A percentile compares a stretch with the other conserved stretches of the same genome.
phyloP scores from a whole-genome alignment of 2,888 invertebrate species.

The Athripsodes cinereus region DNA sequence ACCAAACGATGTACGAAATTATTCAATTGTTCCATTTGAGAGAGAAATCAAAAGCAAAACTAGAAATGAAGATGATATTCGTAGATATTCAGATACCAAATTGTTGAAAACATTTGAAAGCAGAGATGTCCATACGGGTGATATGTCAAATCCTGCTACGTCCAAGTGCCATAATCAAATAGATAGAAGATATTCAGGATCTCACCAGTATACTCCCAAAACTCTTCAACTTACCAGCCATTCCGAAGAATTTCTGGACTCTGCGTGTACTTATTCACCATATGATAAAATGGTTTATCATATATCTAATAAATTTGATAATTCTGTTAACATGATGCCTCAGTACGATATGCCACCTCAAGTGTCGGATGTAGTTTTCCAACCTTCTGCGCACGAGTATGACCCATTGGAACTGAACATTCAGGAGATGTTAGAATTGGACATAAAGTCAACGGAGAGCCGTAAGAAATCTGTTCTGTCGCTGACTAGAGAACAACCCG shows the following conservation, averaged over 20 bases:
- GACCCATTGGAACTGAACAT: conserved; percentile 45
- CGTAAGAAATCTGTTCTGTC: conserved; percentile 26
- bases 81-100: conserved; percentile 41
- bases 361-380: conserved; percentile 32
- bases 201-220: conserved; percentile 28
- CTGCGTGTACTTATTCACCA: conserved; percentile 19
- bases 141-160: conserved; percentile 30
- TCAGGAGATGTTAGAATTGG: conserved; percentile 46
- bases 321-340: conserved; percentile 11
- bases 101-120: conserved; percentile 32
- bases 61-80: conserved; percentile 30
- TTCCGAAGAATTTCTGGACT: conserved; percentile 24
- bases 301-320: conserved; percentile 32
- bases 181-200: conserved; percentile 33
- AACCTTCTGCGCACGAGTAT: conserved; percentile 39
- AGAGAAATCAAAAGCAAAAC: conserved; percentile 21
- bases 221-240: conserved; percentile 18
- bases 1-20: conserved; percentile 22
- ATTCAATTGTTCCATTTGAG: conserved; percentile 26
- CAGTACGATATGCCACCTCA: conserved; percentile 28
- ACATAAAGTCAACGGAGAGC: conserved; percentile 32
- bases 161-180: conserved; percentile 32
- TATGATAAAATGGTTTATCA: conserved; percentile 38
- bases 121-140: conserved; percentile 31
- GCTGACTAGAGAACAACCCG: conserved; percentile 25